Conservation (phyloP, 2,888 invertebrate species). For the Stegana nigrithorax region DNA sequence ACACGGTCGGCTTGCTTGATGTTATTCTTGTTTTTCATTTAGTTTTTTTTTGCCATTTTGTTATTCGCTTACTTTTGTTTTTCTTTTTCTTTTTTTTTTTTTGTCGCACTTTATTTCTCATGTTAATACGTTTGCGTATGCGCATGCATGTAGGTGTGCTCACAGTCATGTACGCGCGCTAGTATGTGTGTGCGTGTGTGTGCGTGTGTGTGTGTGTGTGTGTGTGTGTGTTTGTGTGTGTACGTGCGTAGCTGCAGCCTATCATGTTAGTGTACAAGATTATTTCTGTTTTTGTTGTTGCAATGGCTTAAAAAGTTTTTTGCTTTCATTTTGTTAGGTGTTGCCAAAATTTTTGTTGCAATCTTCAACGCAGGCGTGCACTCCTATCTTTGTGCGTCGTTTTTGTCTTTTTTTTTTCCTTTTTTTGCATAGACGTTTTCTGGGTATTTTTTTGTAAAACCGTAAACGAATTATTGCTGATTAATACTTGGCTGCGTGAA, state of each 20-base stretch:
- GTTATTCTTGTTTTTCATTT: too few relatives aligned
- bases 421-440: neutral
- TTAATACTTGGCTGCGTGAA: neutral
- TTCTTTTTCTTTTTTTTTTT: neutral
- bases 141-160: too few relatives aligned
- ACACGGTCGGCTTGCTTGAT: neutral
- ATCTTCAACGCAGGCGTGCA: neutral
- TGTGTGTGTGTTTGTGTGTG: constrained; percentile 21
- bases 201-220: constrained; percentile 7
- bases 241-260: constrained; percentile 39
- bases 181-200: constrained; percentile 10
- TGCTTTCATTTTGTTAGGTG: constrained; percentile 18
- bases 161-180: neutral
- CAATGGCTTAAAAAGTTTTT: too few relatives aligned
- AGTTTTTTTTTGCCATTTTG: too few relatives aligned
- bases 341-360: constrained; percentile 26
- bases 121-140: neutral
- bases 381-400: neutral
- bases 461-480: neutral
- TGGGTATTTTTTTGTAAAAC: neutral
- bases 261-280: constrained; percentile 53
- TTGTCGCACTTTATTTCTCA: neutral
- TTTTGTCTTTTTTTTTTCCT: neutral
- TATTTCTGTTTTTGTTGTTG: constrained; percentile 35
- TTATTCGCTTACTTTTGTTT: neutral